Percentiles rank a stretch among this genome's conserved stretches.
Evolutionary conservation across 2,113 vertebrate genomes (phyloP).

Genomic region (Turnix velox): DNA sequence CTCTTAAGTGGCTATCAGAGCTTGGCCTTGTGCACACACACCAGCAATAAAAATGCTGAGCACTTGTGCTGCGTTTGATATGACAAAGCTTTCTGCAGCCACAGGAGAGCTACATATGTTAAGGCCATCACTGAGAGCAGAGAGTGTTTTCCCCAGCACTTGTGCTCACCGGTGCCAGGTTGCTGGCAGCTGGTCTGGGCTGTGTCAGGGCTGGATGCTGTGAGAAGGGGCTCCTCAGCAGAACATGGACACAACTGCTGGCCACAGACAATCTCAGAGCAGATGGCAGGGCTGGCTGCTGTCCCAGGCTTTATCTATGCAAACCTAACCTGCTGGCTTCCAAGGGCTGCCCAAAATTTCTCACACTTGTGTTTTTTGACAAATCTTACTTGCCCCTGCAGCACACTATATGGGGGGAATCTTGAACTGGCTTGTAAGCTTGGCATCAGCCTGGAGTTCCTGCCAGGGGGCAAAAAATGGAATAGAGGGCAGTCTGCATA

Average conservation of each 20-base stretch:
- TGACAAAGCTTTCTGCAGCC: background rate
- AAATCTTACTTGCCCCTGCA: background rate
- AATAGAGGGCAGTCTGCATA: background rate
- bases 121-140: background rate
- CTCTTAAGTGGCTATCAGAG: background rate
- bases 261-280: background rate
- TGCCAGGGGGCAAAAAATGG: background rate
- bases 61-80: background rate
- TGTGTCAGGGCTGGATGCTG: background rate
- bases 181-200: background rate
- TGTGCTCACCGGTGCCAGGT: background rate
- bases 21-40: background rate
- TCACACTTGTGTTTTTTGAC: background rate
- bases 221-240: background rate
- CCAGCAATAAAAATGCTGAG: background rate
- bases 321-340: background rate
- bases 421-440: background rate
- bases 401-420: fast-evolving
- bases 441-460: background rate
- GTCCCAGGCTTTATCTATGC: background rate
- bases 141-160: background rate
- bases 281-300: constrained; percentile 13
- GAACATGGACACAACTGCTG: background rate
- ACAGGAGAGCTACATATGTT: background rate
- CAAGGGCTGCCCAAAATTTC: background rate